phyloP scores from a whole-genome alignment of 2,888 invertebrate genomes.

The Tetragnatha montana region DNA sequence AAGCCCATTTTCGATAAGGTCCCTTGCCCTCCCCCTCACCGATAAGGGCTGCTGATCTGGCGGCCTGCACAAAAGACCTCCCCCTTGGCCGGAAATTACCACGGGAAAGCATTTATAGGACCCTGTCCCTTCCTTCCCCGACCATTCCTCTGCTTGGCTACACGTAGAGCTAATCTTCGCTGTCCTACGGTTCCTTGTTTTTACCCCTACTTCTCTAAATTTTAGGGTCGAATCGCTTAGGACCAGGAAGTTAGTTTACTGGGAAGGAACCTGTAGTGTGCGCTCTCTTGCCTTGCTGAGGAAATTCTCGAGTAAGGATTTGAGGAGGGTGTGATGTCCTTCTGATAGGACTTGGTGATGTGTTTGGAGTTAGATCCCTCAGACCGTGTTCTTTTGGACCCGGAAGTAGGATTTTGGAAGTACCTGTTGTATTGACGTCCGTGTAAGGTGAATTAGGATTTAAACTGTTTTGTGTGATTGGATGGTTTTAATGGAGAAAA shows the following conservation, averaged over 20 bases:
- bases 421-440: too few relatives aligned
- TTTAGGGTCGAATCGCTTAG: background rate
- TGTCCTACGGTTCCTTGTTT: background rate
- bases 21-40: slow-evolving; percentile 7
- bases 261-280: background rate
- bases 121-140: slow-evolving; percentile 32
- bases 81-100: slow-evolving; percentile 63
- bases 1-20: slow-evolving; percentile 39
- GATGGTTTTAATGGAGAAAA: too few relatives aligned
- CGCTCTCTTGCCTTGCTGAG: too few relatives aligned
- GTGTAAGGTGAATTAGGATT: too few relatives aligned
- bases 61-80: slow-evolving; percentile 50
- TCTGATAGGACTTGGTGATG: too few relatives aligned
- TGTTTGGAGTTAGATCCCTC: too few relatives aligned
- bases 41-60: slow-evolving; percentile 62
- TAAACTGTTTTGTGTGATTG: too few relatives aligned
- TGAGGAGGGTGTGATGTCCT: too few relatives aligned
- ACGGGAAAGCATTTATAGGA: slow-evolving; percentile 62
- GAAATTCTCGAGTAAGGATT: too few relatives aligned
- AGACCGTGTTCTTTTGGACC: too few relatives aligned
- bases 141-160: background rate
- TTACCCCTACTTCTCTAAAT: too few relatives aligned
- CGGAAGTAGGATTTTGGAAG: too few relatives aligned
- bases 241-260: background rate
- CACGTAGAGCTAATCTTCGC: background rate